Evolutionary conservation across 1,140 invertebrate genomes (phyloP).

Genomic region (Chironomus tepperi): DNA sequence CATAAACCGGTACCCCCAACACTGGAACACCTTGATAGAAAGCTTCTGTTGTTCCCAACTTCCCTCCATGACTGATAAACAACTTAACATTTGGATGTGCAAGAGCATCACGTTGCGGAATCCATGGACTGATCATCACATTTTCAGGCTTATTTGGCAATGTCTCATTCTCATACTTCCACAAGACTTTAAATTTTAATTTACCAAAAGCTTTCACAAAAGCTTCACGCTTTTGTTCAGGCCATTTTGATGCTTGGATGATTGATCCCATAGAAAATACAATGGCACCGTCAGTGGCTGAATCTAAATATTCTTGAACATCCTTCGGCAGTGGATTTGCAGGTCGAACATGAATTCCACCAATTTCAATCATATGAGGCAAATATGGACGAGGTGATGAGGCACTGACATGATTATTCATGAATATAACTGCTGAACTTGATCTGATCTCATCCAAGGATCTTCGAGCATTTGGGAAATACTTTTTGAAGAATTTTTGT

Average conservation of each 20-base stretch:
- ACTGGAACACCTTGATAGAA: slow-evolving; percentile 46
- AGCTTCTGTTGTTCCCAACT: slow-evolving; percentile 54
- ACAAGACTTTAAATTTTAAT: slow-evolving; percentile 41
- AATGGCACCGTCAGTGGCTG: slow-evolving; percentile 34
- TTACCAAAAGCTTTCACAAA: slow-evolving; percentile 36
- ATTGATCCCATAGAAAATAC: slow-evolving; percentile 36
- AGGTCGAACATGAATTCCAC: slow-evolving; percentile 31
- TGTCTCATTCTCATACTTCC: slow-evolving; percentile 43
- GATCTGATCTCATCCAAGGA: neutral
- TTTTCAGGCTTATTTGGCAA: slow-evolving; percentile 41
- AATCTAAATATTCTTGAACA: slow-evolving; percentile 30
- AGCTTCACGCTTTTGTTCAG: slow-evolving; percentile 33
- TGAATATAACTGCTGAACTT: slow-evolving; percentile 12
- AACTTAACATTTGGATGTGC: slow-evolving; percentile 49
- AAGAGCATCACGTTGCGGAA: slow-evolving; percentile 53
- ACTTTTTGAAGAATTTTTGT: slow-evolving; percentile 26
- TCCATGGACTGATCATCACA: slow-evolving; percentile 48
- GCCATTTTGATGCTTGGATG: slow-evolving; percentile 29
- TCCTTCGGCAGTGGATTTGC: slow-evolving; percentile 32
- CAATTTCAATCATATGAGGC: slow-evolving; percentile 30
- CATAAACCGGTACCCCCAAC: slow-evolving; percentile 46
- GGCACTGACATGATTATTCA: slow-evolving; percentile 29
- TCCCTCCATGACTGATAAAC: slow-evolving; percentile 61
- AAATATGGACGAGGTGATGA: slow-evolving; percentile 28
- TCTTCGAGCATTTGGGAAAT: neutral